Base-by-base conservation (phyloP, 1,140 invertebrate species). In the Drosophila sp. region DNA sequence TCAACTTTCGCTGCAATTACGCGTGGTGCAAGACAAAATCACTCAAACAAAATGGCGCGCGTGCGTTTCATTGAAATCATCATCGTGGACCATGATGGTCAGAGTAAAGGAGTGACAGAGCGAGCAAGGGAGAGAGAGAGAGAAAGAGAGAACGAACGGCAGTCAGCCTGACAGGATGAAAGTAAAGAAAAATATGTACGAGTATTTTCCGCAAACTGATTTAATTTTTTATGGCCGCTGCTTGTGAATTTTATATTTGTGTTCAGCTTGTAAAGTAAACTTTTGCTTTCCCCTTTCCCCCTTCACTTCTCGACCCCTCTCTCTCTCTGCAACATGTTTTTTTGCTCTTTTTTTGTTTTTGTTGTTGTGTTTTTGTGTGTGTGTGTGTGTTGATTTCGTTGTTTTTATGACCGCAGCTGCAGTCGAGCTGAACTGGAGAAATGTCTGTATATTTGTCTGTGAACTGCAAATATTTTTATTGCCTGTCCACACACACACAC, bases 1-100 rank as follows among this genome's bases (percentile, higher is more conserved):
- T 86, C 83, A 86, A 86, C 83, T 86, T 83, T 86, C 61, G 67
- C 83, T 86, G 83, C 83, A 86, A 86, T 86, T 86, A 86, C 84
- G 83, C 83, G 83, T 83, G 70, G 56, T 87, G 76, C 79, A 87
- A 86, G 76, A 82, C 83, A 86, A 83, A 86, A 86, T 86, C 83
- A 87, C 79, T 87, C 83, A 86, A 83, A 86, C 76, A 87, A 83
- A 86, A 87, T 87, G 79, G 76, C 61, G 76, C 72, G 83, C 83
- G 83, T 86, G 83, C 76, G 72, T 86, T 87, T 89, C 83, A 86
- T 86, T 86, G 84, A 87, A 87, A 87, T 87, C 75, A 70, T 72
- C 67, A 76, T 72, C 41, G 6, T 68, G 64, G 40, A 38, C 17
- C 35, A 10, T 38, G 35, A 8, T 66, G 23, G 47, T 27, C 29